Percentiles rank a stretch among this genome's conserved stretches.
phyloP scores from a whole-genome alignment of 2,888 invertebrate species.

The Apodemia zela region DNA sequence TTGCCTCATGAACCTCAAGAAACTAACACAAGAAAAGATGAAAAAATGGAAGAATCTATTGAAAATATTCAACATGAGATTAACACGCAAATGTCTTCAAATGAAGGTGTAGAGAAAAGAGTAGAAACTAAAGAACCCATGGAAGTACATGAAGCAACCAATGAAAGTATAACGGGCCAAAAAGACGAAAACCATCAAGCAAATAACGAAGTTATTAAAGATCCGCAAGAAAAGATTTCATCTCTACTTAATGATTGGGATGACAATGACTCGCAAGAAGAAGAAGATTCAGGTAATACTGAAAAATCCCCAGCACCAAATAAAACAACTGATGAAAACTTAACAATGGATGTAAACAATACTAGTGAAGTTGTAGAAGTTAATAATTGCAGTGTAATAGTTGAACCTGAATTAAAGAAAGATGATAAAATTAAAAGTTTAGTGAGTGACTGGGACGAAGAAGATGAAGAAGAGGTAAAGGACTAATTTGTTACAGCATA shows the following conservation, averaged over 20 bases:
- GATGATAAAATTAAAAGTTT: constrained; percentile 64
- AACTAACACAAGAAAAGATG: constrained; percentile 33
- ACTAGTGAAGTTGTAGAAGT: constrained; percentile 19
- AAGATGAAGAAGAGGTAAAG: constrained; percentile 53
- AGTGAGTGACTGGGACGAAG: constrained; percentile 77
- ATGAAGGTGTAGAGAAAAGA: constrained; percentile 15
- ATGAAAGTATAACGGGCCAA: constrained; percentile 16
- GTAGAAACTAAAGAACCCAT: constrained; percentile 6
- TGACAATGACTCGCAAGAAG: constrained; percentile 70
- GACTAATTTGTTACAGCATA: constrained; percentile 22
- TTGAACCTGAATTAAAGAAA: constrained; percentile 37
- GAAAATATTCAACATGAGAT: constrained; percentile 73
- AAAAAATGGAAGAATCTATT: constrained; percentile 61
- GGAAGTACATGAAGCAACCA: background rate
- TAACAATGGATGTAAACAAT: constrained; percentile 19
- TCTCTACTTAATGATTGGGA: constrained; percentile 75
- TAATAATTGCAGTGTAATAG: constrained; percentile 20
- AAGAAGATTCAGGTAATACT: constrained; percentile 38
- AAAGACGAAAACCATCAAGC: constrained; percentile 14
- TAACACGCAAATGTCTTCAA: constrained; percentile 51
- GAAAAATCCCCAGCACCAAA: constrained; percentile 24
- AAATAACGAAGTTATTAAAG: constrained; percentile 20
- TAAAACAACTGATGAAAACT: constrained; percentile 18
- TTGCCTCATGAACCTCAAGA: constrained; percentile 22
- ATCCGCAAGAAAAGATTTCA: constrained; percentile 55